Evolutionary conservation across 2,888 invertebrate genomes (phyloP).

Genomic region (Cosmopolites sordidus): DNA sequence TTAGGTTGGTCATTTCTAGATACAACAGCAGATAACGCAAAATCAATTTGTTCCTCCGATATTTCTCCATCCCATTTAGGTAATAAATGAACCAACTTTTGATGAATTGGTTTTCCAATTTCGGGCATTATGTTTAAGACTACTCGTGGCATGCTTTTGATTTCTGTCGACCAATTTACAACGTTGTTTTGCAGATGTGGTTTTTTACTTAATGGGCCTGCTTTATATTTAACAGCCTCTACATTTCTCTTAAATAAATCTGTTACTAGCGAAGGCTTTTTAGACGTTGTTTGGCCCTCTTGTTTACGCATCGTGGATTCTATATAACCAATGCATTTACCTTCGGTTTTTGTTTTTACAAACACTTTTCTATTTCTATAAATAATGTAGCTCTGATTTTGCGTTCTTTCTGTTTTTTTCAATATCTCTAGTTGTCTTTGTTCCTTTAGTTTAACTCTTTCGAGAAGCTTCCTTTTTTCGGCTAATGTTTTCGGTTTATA

Average conservation of each 20-base stretch:
- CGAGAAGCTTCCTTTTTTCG: slow-evolving; percentile 50
- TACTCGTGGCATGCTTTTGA: slow-evolving; percentile 52
- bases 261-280: slow-evolving; percentile 45
- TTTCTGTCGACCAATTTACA: slow-evolving; percentile 47
- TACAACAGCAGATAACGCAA: slow-evolving; percentile 54
- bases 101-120: slow-evolving; percentile 50
- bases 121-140: slow-evolving; percentile 51
- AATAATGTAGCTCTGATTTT: slow-evolving; percentile 31
- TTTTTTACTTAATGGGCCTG: slow-evolving; percentile 56
- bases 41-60: slow-evolving; percentile 53
- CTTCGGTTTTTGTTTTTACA: slow-evolving; percentile 25
- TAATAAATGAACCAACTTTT: slow-evolving; percentile 48
- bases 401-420: slow-evolving; percentile 16
- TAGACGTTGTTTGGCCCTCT: slow-evolving; percentile 1
- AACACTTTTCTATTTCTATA: slow-evolving; percentile 34
- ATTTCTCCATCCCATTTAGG: slow-evolving; percentile 48
- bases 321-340: slow-evolving; percentile 30
- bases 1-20: slow-evolving; percentile 31
- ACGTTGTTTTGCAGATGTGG: slow-evolving; percentile 47
- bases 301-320: slow-evolving; percentile 36
- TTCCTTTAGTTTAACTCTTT: slow-evolving; percentile 31
- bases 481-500: slow-evolving; percentile 53
- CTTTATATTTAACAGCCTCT: slow-evolving; percentile 50
- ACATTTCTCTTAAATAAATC: slow-evolving; percentile 40
- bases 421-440: slow-evolving; percentile 20